Evolutionary conservation across 2,797 vertebrate genomes (phyloP).

Genomic region (Rallus crepitans): DNA sequence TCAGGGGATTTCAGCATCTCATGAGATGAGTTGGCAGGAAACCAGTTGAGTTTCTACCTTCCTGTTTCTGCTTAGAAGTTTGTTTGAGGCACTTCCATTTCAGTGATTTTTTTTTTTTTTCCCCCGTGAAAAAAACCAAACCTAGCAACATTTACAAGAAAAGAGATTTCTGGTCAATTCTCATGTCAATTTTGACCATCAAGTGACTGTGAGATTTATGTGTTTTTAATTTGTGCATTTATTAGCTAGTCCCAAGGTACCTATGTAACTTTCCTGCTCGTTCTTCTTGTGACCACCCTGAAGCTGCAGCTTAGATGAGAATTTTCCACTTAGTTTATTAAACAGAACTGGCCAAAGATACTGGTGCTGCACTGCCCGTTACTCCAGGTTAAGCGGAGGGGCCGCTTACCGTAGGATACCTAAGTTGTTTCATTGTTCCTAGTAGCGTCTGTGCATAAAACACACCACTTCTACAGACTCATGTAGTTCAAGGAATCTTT

Average conservation of each 20-base stretch:
- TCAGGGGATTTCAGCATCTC: neutral
- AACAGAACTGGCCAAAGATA: neutral
- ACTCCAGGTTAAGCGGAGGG: neutral
- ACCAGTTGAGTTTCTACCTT: neutral
- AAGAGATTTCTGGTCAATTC: neutral
- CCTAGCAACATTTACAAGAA: neutral
- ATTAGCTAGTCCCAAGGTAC: neutral
- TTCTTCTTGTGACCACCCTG: neutral
- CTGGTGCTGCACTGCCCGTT: neutral
- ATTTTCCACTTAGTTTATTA: neutral
- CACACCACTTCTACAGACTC: rapidly evolving
- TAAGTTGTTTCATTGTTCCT: neutral
- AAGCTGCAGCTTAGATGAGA: neutral
- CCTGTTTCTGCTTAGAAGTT: neutral
- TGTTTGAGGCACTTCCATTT: neutral
- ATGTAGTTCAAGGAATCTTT: neutral
- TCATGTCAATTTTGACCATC: neutral
- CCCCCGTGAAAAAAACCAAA: neutral
- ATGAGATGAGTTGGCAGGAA: neutral
- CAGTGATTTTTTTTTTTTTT: neutral
- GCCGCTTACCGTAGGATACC: rapidly evolving
- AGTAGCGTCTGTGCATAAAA: neutral
- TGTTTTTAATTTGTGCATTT: neutral
- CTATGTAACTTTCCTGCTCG: neutral
- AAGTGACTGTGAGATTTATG: neutral